Base-by-base conservation (phyloP, 2,888 invertebrate species). In the Lasius platythorax region DNA sequence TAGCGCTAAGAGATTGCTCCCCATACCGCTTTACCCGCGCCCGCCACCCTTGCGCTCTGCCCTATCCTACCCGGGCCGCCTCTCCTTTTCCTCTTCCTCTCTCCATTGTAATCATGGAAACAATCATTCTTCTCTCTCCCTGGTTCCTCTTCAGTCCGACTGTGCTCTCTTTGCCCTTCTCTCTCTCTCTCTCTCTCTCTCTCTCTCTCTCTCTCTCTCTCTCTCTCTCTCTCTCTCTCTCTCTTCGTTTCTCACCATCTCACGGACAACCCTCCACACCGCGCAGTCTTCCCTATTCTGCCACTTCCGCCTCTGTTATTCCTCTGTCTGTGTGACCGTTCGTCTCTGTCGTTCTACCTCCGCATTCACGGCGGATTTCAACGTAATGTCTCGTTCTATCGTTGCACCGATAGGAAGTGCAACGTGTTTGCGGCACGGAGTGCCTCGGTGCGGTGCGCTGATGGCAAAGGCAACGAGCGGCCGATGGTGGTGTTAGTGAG, bases 21-120 rank as follows among this genome's bases (percentile, higher is more conserved):
- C 87, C 92, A 91, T 87, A 92, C 93, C 90, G 87, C 88, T 88
- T 86, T 84, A 85, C 90, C 88, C 86, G 73, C 68, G 83, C 75
- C 91, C 86, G 85, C 78, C 88, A 88, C 83, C 82, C 89, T 53
- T 53, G n/a, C 53, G n/a, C 88, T 85, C 89, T 88, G n/a, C 8
- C 86, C 89, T 67, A 33, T 12, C 53, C 70, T 43, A 43, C 43
- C 53, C 37, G 6, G n/a, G 18, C 64, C 50, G 33, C 50, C 75
- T 46, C 63, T 88, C 91, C 89, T 90, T 87, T 89, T 88, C 91
- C 90, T 90, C 90, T 89, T 89, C 91, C 88, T 89, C 74, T 73
- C 91, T 93, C 94, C 93, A 93, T 93, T 94, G 94, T 94, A 94
- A 94, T 94, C 94, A 94, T 94, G 94, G 94, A 93, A 94, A 94